Base-by-base conservation (phyloP, 1,140 invertebrate genomes). In the Eumeta japonica region DNA sequence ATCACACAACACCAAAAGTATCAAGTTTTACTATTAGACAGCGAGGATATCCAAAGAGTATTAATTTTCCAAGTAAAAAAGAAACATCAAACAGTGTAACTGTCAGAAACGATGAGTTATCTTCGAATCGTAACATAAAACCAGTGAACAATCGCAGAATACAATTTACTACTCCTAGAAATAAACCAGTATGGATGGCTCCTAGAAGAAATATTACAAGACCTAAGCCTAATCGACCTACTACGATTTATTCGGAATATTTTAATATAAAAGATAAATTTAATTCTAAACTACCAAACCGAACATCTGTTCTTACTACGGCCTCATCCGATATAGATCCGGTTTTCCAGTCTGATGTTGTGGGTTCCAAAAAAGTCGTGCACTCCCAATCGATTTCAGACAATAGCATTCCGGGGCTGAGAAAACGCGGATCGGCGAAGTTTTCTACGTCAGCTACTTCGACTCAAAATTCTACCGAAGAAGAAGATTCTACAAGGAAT, bases 191-290 rank as follows among this genome's bases (percentile, higher is more conserved):
- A 20, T 73, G 68, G 68, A 62, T 73, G 56, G 50, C 58, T 10
- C 68, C 68, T 3, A 55, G 53, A 37, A 48, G 57, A 16, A 68
- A 68, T 31, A 30, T 54, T 13, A 62, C 59, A n/a, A 54, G 47
- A 39, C 20, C 20, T 24, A 7, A 5, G n/a, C n/a, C 5, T n/a
- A 24, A 5, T 7, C 5, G n/a, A 24, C 62, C 62, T 24, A 56
- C 66, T 7, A 71, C 66, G 13, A 74, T 74, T 37, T 71, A 74
- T 35, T 62, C 58, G 2, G 66, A 71, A 41, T 62, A 74, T 56
- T 74, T 71, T 40, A 61, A 59, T 50, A 70, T 71, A n/a, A 70
- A 62, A 45, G 58, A 66, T 11, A 71, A 59, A 44, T 49, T 55
- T 18, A 49, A 48, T 3, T 47, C 52, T 24, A 48, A 46, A 40